Conservation (phyloP, 2,113 vertebrate genomes). For the Rissa tridactyla region DNA sequence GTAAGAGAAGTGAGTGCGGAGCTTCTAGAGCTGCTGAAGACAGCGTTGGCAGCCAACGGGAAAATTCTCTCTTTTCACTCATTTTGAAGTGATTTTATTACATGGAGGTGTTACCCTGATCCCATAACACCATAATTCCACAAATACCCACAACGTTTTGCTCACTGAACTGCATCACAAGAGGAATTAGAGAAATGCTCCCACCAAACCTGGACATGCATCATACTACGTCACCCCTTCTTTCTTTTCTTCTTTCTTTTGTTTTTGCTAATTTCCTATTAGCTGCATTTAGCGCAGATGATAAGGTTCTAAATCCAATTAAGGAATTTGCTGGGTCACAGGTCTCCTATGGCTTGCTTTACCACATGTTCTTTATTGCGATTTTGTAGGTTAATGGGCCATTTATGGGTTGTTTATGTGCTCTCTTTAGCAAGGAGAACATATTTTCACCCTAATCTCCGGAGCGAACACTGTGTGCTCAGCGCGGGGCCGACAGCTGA, state of each 20-base stretch:
- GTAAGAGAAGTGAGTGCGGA: background rate
- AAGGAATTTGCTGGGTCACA: constrained; percentile 57
- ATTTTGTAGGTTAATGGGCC: constrained; percentile 65
- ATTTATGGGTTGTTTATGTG: constrained; percentile 55
- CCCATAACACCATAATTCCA: fast-evolving
- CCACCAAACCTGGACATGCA: background rate
- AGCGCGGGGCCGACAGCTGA: background rate
- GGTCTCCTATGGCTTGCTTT: background rate
- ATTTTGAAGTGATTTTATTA: background rate
- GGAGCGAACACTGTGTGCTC: constrained; percentile 13
- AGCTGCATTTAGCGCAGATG: background rate
- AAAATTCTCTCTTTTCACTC: background rate
- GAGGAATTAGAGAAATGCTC: background rate
- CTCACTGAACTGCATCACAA: background rate
- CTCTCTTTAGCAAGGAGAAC: constrained; percentile 57
- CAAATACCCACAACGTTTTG: no score
- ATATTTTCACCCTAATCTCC: constrained; percentile 35
- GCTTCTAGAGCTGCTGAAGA: background rate
- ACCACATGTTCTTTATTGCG: background rate
- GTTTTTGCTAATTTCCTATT: background rate
- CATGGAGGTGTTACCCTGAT: fast-evolving
- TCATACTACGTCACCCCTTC: fast-evolving
- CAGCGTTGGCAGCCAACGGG: fast-evolving
- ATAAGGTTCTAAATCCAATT: constrained; percentile 38
- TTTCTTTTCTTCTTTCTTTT: background rate